A percentile compares a stretch with the other conserved stretches of the same genome.
phyloP scores from a whole-genome alignment of 2,113 vertebrate species.

The Noctilio leporinus region DNA sequence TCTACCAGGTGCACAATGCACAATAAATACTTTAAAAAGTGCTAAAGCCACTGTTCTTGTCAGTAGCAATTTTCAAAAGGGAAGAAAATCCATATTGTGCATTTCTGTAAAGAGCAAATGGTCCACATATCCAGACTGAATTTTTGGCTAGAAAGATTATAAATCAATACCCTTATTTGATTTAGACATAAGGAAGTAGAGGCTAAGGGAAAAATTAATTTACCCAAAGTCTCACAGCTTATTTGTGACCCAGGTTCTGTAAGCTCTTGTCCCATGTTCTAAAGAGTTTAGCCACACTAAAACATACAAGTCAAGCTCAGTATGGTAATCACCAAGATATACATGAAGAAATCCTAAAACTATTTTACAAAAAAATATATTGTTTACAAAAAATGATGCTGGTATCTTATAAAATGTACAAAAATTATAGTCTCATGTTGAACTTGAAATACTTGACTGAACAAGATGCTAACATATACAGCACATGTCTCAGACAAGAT shows the following conservation, averaged over 20 bases:
- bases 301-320: background rate
- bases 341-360: background rate
- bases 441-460: background rate
- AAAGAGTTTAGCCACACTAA: background rate
- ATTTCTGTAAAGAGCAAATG: constrained; percentile 13
- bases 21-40: background rate
- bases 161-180: background rate
- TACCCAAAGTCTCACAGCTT: background rate
- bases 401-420: background rate
- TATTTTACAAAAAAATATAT: background rate
- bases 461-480: background rate
- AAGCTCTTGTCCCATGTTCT: background rate
- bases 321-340: background rate
- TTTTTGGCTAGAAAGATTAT: background rate
- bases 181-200: background rate
- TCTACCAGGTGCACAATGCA: background rate
- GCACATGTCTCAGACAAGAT: background rate
- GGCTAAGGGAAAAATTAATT: background rate
- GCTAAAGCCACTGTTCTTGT: constrained; percentile 18
- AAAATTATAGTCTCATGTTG: background rate
- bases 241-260: background rate
- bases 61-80: constrained; percentile 30
- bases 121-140: background rate
- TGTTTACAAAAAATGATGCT: background rate
- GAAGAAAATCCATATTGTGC: background rate